Evolutionary conservation across 2,888 invertebrate genomes (phyloP).

Genomic region (Sphecodes monilicornis): DNA sequence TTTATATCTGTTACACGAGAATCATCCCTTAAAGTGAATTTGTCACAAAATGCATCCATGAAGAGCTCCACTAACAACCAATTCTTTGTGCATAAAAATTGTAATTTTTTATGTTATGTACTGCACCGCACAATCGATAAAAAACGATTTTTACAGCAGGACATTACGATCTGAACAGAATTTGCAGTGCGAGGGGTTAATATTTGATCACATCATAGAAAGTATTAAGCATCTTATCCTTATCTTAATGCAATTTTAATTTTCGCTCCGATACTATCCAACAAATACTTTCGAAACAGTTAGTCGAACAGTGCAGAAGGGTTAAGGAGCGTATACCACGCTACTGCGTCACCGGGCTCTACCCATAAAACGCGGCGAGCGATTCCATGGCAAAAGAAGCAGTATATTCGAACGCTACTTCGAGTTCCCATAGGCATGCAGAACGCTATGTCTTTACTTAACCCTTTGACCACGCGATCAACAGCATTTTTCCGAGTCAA

Average conservation of each 20-base stretch:
- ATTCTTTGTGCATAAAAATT: background rate
- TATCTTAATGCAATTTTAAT: slow-evolving; percentile 1
- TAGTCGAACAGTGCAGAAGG: background rate
- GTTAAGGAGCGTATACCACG: slow-evolving; percentile 5
- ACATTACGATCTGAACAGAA: background rate
- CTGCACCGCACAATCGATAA: background rate
- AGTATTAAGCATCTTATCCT: background rate
- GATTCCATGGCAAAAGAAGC: slow-evolving; percentile 33
- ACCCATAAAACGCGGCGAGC: slow-evolving; percentile 27
- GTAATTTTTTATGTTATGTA: background rate
- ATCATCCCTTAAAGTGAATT: too few species aligned
- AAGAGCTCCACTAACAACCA: background rate
- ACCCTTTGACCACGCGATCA: slow-evolving; percentile 69
- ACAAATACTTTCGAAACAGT: slow-evolving; percentile 1
- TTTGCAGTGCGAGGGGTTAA: background rate
- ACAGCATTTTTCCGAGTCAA: slow-evolving; percentile 49
- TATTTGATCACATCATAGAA: background rate
- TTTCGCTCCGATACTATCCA: background rate
- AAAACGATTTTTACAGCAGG: background rate
- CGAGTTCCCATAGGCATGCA: slow-evolving; percentile 58
- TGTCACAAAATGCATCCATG: background rate
- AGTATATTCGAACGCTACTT: slow-evolving; percentile 52
- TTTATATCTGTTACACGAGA: background rate
- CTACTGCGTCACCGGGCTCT: background rate
- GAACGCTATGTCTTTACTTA: slow-evolving; percentile 66